A percentile compares a stretch with the other conserved stretches of the same genome.
phyloP scores from a whole-genome alignment of 2,888 invertebrate genomes.

The Agapetus fuscipes region DNA sequence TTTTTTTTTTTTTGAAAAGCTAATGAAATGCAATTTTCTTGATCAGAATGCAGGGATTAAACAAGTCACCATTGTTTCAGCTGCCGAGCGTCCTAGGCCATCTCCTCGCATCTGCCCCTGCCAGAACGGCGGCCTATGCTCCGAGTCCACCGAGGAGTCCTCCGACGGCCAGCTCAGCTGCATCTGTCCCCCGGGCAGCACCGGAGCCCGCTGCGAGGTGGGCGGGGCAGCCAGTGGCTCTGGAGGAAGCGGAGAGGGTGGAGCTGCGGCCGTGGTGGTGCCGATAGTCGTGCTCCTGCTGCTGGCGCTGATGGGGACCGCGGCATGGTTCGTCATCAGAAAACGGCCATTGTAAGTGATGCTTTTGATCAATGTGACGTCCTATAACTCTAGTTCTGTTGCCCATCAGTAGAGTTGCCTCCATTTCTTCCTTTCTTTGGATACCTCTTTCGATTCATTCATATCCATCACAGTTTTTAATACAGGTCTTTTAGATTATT shows the following conservation, averaged over 20 bases:
- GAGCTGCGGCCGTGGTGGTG: constrained; percentile 53
- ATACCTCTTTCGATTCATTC: no score
- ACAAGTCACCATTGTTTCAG: constrained; percentile 30
- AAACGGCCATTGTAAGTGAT: constrained; percentile 78
- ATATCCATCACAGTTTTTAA: no score
- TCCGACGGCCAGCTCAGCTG: constrained; percentile 54
- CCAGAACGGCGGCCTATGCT: constrained; percentile 77
- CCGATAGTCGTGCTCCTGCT: constrained; percentile 75
- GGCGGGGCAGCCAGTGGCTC: constrained; percentile 48
- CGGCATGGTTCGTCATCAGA: constrained; percentile 72
- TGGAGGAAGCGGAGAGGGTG: constrained; percentile 44
- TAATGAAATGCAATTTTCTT: no score
- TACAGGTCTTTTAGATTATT: no score
- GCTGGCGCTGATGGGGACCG: constrained; percentile 59
- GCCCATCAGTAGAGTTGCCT: no score
- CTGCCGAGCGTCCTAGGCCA: constrained; percentile 64
- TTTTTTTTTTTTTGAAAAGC: background rate
- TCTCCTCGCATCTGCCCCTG: constrained; percentile 74
- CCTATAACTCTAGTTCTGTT: background rate
- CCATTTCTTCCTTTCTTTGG: no score
- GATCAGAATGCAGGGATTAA: no score
- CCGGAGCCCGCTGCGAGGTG: constrained; percentile 62
- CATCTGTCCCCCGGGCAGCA: constrained; percentile 56
- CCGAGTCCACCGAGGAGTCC: constrained; percentile 30
- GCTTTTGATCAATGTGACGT: no score